Evolutionary conservation across 2,797 vertebrate genomes (phyloP).

Genomic region (Tolypeutes matacus): DNA sequence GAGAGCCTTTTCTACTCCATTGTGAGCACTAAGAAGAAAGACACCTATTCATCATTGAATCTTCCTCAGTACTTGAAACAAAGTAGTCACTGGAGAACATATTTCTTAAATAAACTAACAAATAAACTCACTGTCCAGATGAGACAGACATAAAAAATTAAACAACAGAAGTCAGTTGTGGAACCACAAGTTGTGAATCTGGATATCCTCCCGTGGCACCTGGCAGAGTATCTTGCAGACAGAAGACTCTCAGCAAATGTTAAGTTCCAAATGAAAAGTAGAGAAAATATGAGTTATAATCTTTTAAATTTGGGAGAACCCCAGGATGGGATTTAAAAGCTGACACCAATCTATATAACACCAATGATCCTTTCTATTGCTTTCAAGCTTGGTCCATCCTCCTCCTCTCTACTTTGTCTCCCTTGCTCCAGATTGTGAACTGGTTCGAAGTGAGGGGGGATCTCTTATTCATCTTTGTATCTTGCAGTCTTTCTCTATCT

Average conservation of each 20-base stretch:
- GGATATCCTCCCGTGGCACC: background rate
- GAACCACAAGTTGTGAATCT: background rate
- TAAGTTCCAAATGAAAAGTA: constrained; percentile 30
- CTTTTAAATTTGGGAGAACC: constrained; percentile 46
- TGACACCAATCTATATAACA: background rate
- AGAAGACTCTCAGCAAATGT: background rate
- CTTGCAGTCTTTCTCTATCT: constrained; percentile 35
- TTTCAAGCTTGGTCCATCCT: constrained; percentile 3
- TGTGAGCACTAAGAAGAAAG: constrained; percentile 10
- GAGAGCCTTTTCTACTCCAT: constrained; percentile 28
- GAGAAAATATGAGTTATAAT: constrained; percentile 23
- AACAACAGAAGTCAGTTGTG: constrained; percentile 2
- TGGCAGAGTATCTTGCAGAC: background rate
- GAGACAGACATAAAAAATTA: constrained; percentile 39
- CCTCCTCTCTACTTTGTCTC: background rate
- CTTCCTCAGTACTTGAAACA: constrained; percentile 59
- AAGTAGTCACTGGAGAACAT: constrained; percentile 14
- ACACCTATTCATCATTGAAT: constrained; percentile 10
- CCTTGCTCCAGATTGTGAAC: background rate
- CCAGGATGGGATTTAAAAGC: constrained; percentile 13
- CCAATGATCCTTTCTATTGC: background rate
- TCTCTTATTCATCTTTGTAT: background rate
- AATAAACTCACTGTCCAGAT: constrained; percentile 32
- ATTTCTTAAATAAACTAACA: constrained; percentile 43
- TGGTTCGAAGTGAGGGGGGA: background rate